Evolutionary conservation across 2,888 invertebrate species (phyloP).

Genomic region (Drosophila kanekoi): DNA sequence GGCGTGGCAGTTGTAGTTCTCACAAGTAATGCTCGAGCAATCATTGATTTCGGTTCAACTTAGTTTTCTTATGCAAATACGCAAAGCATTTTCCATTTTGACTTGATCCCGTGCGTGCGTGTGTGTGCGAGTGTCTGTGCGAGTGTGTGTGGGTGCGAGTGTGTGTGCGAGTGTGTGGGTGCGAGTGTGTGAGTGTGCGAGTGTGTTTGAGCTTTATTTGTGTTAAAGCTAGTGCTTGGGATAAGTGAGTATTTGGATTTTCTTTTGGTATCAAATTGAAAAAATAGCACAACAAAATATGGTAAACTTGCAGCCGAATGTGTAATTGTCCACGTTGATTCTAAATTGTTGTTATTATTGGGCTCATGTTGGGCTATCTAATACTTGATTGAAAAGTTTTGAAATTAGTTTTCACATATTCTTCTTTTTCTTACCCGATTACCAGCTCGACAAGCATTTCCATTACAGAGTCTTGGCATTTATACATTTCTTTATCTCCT

Average conservation of each 20-base stretch:
- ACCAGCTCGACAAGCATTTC: no score
- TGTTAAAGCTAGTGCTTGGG: conserved; percentile 55
- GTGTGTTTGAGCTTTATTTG: conserved; percentile 32
- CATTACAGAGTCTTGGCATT: no score
- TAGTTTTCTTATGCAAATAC: conserved; percentile 79
- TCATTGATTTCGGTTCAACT: conserved; percentile 79
- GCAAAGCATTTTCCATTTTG: conserved; percentile 71
- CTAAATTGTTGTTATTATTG: conserved; percentile 27
- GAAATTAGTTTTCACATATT: background rate
- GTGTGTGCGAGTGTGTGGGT: conserved; percentile 8
- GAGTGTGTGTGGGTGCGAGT: conserved; percentile 7
- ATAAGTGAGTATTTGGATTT: conserved; percentile 60
- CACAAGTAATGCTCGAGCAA: conserved; percentile 70
- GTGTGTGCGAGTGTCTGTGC: conserved; percentile 9
- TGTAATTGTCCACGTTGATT: conserved; percentile 29
- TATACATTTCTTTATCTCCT: no score
- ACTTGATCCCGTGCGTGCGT: conserved; percentile 31
- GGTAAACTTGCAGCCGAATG: conserved; percentile 27
- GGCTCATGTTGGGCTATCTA: conserved; percentile 10
- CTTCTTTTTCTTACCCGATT: no score
- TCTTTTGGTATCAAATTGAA: conserved; percentile 60
- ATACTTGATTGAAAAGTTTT: background rate
- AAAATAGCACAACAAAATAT: conserved; percentile 22
- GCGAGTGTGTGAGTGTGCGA: conserved; percentile 4
- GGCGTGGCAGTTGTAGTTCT: conserved; percentile 70